Evolutionary conservation across 2,797 vertebrate species (phyloP), one percentile per base, ranked within the genome.

Genomic region (Sebastiscus tertius): DNA sequence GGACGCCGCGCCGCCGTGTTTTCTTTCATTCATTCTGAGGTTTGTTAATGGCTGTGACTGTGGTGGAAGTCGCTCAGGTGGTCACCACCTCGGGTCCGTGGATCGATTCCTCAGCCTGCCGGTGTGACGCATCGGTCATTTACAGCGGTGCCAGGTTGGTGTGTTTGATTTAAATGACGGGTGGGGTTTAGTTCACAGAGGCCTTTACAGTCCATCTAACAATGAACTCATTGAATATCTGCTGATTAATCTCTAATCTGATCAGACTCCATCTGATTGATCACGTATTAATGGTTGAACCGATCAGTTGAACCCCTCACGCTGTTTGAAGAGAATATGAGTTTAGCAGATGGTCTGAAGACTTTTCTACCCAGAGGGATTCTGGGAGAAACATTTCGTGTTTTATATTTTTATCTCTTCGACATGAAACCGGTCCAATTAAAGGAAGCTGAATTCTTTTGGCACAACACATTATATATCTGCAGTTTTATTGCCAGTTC

Each of bases 401-500:
- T 22, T 13, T 70, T 46, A 31, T 27, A 16, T 65, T 59, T 46
- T 9, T 3, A 33, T 65, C 9, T 42, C 64, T 49, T 16, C 56
- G 22, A 79, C 42, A 39, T 31, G 27, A 66, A 65, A 78, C 58
- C 33, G 24, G 61, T 66, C 66, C 71, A 73, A 70, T 81, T 77
- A 77, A 36, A 73, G n/a, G 18, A 64, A 11, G 49, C 20, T 29
- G 20, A 63, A 3, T 6, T 59, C 20, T 56, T 42, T 62, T 81
- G 77, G 77, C 66, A 61, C 24, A 39, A 22, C 62, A 46, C 31
- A 42, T 54, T n/a, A 55, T 12, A 65, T 71, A 75, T 65, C 54
- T 46, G 20, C 59, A 58, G 64, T 31, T 75, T 64, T 56, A 46
- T 60, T 78, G 74, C 66, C 85, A 83, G 8, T 64, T 81, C 6